Conservation (phyloP, 1,140 invertebrate species). For the Kradibia gibbosae region DNA sequence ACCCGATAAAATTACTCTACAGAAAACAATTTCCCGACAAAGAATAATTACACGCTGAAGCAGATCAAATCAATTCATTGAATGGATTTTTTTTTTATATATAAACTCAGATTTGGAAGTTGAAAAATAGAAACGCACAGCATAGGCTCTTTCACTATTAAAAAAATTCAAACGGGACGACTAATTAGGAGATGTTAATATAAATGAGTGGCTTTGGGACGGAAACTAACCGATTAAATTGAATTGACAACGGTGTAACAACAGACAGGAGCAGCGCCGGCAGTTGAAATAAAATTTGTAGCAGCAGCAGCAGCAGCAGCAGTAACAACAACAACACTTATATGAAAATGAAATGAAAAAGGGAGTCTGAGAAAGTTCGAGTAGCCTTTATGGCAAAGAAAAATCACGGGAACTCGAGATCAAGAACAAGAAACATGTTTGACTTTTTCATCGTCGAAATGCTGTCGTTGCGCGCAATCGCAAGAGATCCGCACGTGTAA, state of each 20-base stretch:
- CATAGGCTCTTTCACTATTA: neutral
- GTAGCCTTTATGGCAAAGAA: constrained; percentile 1
- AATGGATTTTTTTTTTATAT: too few relatives aligned
- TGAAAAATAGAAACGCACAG: neutral
- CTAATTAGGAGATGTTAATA: neutral
- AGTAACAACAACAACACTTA: neutral
- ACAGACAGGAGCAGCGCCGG: too few relatives aligned
- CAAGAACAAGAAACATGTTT: constrained; percentile 18
- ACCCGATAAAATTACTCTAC: neutral
- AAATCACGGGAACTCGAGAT: constrained; percentile 6
- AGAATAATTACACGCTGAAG: too few relatives aligned
- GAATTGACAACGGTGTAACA: neutral
- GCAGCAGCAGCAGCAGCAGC: neutral
- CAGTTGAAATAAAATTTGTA: neutral
- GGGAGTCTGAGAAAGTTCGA: constrained; percentile 10
- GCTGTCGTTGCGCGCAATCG: constrained; percentile 27
- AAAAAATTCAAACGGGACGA: neutral
- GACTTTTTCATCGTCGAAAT: constrained; percentile 31
- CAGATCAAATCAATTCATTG: too few relatives aligned
- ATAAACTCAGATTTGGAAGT: too few relatives aligned
- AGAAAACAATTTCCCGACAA: neutral
- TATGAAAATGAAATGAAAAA: constrained; percentile 5
- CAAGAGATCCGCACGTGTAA: constrained; percentile 26
- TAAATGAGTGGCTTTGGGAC: neutral
- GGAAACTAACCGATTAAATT: neutral